These are phyloP conservation scores for Oryzias javanicus DNA, from an alignment of 2,113 vertebrate species.

Conservation along the genomic window DNA sequence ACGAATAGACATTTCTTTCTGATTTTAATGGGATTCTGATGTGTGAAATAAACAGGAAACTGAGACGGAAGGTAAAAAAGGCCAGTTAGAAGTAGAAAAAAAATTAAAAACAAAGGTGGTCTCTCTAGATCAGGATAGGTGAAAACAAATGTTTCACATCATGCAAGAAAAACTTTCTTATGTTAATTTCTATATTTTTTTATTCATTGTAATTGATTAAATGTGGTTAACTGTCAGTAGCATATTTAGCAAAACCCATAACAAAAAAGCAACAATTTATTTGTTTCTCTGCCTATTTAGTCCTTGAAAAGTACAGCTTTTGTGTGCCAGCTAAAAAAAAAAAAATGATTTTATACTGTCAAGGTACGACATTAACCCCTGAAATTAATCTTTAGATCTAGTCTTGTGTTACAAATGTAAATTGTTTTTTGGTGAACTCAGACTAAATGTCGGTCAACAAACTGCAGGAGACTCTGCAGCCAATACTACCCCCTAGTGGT, in stretches of 20 bases:
- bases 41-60: conserved; percentile 9
- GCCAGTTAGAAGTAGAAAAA: conserved; percentile 2
- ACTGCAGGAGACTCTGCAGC: conserved; percentile 11
- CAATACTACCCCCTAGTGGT: conserved; percentile 71
- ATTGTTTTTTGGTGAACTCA: conserved; percentile 8
- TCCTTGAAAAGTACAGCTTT: no score
- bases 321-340: no score
- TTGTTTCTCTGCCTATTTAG: no score
- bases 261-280: no score
- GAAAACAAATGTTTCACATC: not conserved
- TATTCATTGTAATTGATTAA: no score
- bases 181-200: no score
- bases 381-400: no score
- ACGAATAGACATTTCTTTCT: conserved; percentile 16
- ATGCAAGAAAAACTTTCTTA: no score
- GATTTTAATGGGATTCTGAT: conserved; percentile 14
- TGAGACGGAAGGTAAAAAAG: not conserved
- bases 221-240: no score
- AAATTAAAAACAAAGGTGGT: not conserved
- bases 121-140: not conserved
- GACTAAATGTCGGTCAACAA: conserved; percentile 13
- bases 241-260: no score
- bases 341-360: no score
- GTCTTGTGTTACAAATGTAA: not conserved
- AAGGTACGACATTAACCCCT: no score